phyloP scores from a whole-genome alignment of 2,888 invertebrate species.

The Thalpophila matura region DNA sequence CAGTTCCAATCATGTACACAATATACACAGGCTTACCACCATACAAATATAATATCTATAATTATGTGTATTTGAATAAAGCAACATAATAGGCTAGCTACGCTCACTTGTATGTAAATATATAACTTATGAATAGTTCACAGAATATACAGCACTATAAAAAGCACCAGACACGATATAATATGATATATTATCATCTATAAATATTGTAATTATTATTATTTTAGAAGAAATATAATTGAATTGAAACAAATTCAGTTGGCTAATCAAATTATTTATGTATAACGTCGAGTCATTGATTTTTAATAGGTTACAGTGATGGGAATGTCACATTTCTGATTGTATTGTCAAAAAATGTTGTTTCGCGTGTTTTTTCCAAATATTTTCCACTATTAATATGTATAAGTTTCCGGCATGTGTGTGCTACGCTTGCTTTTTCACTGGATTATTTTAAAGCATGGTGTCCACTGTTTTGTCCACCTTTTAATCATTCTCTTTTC shows the following conservation, averaged over 20 bases:
- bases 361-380: slow-evolving; percentile 24
- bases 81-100: slow-evolving; percentile 55
- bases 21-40: slow-evolving; percentile 59
- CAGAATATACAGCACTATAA: slow-evolving; percentile 43
- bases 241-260: neutral
- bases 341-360: neutral
- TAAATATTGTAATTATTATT: slow-evolving; percentile 21
- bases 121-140: slow-evolving; percentile 11
- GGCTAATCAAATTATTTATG: slow-evolving; percentile 25
- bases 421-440: slow-evolving; percentile 69
- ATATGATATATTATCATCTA: neutral
- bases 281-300: slow-evolving; percentile 27
- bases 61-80: slow-evolving; percentile 22
- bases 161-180: slow-evolving; percentile 40
- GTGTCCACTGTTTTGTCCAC: slow-evolving; percentile 44
- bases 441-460: slow-evolving; percentile 60
- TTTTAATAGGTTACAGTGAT: neutral
- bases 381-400: slow-evolving; percentile 37
- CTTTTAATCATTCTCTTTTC: slow-evolving; percentile 41
- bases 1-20: slow-evolving; percentile 55
- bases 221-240: slow-evolving; percentile 8
- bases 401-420: slow-evolving; percentile 61
- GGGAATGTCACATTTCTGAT: slow-evolving; percentile 20
- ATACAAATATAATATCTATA: slow-evolving; percentile 16
- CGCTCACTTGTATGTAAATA: slow-evolving; percentile 53